Conservation (phyloP, 2,113 vertebrate species). For the Puntigrus tetrazona region DNA sequence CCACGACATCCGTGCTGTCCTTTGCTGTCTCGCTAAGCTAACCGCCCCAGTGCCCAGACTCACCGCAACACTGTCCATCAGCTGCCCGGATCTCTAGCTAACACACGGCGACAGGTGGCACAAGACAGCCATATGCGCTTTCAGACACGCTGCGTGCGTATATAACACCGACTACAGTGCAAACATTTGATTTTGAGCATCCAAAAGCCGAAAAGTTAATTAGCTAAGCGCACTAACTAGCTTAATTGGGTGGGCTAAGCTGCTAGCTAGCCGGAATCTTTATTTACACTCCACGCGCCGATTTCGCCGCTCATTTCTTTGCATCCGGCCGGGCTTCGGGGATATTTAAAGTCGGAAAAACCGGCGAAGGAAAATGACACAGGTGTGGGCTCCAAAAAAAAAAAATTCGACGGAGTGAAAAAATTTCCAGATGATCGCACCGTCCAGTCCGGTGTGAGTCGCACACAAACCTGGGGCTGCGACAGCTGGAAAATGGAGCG, state of each 20-base stretch:
- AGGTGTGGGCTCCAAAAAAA: slow-evolving; percentile 9
- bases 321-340: not conserved
- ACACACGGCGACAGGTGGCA: slow-evolving; percentile 41
- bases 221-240: slow-evolving; percentile 46
- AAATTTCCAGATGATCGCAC: slow-evolving; percentile 60
- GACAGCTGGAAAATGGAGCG: slow-evolving; percentile 54
- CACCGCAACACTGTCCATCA: slow-evolving; percentile 61
- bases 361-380: not conserved
- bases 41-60: slow-evolving; percentile 71
- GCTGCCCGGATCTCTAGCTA: slow-evolving; percentile 35
- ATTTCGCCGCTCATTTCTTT: slow-evolving; percentile 43
- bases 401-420: slow-evolving; percentile 36
- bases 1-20: slow-evolving; percentile 59
- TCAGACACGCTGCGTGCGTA: too few species aligned
- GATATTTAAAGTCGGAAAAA: not conserved
- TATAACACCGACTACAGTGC: too few species aligned
- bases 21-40: slow-evolving; percentile 66
- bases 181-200: not conserved
- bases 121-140: not conserved
- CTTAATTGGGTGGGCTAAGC: slow-evolving; percentile 54
- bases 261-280: slow-evolving; percentile 54
- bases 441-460: slow-evolving; percentile 67
- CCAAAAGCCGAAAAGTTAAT: slow-evolving; percentile 5
- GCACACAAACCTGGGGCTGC: slow-evolving; percentile 59
- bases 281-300: slow-evolving; percentile 53